Base-by-base conservation (phyloP, 2,113 vertebrate species). In the Seriola rivoliana region DNA sequence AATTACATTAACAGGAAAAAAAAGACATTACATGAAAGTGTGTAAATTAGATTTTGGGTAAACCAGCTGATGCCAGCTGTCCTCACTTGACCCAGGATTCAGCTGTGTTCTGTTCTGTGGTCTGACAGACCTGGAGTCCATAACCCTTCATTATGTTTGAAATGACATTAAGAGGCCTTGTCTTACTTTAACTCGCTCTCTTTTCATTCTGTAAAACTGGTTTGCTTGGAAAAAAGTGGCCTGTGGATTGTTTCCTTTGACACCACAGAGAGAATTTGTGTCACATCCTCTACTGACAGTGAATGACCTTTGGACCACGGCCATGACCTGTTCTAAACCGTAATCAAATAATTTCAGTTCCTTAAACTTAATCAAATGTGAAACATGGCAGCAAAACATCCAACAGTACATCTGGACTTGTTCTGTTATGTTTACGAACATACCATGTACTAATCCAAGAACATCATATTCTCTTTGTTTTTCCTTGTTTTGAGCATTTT, bases 11-110 rank as follows among this genome's bases (percentile, higher is more conserved):
- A 81, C 32, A 68, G 55, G 29, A 2, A 71, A 71, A 73, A 25
- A 73, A 75, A 68, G 1, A 44, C 25, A 52, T 71, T 34, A 67
- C 21, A 83, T 77, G 44, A 74, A 87, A 80, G 85, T 81, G 84
- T 81, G 81, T 86, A 88, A 88, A 91, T 86, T 25, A 40, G 87
- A 86, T 91, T 82, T 60, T 23, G 58, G 81, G 34, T 29, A 10
- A 82, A 69, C 42, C 69, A 54, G 75, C 72, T 81, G 60, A 75
- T 83, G 65, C 57, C 29, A 85, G 50, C 80, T 90, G 86, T 92
- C 88, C 88, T 91, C 82, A 85, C 86, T 87, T 54, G 86, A 92
- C 86, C 91, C 88, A 68, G 4, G 59, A 42, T 66, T 60, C 69
- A 58, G 62, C 85, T 71, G 36, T 21, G 78, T 65, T 85, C 52